These are phyloP conservation scores for Centropristis striata DNA, from an alignment of 2,113 vertebrate genomes.

Conservation along the genomic window DNA sequence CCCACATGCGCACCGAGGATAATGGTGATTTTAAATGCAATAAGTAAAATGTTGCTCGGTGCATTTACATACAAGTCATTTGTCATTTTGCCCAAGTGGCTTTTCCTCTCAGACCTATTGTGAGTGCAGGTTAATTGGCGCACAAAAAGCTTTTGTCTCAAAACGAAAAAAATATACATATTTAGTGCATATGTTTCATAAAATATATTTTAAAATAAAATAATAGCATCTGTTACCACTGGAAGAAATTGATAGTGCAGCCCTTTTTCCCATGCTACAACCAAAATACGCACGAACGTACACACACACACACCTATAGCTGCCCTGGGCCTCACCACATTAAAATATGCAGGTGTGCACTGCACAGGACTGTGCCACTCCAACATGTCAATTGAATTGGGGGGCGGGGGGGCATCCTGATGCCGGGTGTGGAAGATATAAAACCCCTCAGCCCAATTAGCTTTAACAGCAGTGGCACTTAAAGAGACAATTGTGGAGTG, in stretches of 20 bases:
- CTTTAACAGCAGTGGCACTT: conserved; percentile 93
- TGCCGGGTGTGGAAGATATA: conserved; percentile 83
- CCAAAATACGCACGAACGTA: background rate
- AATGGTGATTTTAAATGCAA: conserved; percentile 86
- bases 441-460: conserved; percentile 90
- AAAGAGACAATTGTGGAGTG: conserved; percentile 91
- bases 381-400: conserved; percentile 54
- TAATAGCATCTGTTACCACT: background rate
- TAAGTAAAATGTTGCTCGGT: conserved; percentile 80
- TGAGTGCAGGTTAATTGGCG: conserved; percentile 23
- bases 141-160: conserved; percentile 22
- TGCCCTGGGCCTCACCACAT: conserved; percentile 26
- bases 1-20: conserved; percentile 80
- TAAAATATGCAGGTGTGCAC: conserved; percentile 50
- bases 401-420: conserved; percentile 73
- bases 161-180: background rate
- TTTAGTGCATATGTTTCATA: background rate
- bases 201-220: background rate
- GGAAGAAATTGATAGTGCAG: conserved; percentile 11
- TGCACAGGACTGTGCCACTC: conserved; percentile 58
- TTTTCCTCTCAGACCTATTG: conserved; percentile 31
- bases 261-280: conserved; percentile 14
- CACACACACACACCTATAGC: background rate
- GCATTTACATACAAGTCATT: conserved; percentile 83
- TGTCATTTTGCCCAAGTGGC: conserved; percentile 71